Evolutionary conservation across 1,140 invertebrate genomes (phyloP).

Genomic region (Meteorus sp.): DNA sequence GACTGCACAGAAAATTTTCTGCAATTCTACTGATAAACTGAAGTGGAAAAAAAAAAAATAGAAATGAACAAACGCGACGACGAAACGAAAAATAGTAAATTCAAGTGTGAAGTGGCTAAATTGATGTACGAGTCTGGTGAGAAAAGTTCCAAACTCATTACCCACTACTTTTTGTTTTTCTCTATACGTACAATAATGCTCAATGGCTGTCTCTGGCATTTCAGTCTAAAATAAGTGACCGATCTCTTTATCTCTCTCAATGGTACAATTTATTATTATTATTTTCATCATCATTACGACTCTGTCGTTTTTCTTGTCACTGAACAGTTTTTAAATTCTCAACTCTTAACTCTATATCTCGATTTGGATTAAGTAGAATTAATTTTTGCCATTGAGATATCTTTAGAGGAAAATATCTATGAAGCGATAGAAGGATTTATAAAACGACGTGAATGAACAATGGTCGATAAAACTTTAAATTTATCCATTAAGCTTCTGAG

Average conservation of each 20-base stretch:
- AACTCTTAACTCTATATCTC: too few species aligned
- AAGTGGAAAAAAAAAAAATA: background rate
- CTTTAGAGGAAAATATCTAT: too few species aligned
- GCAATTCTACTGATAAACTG: background rate
- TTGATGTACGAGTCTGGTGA: conserved; percentile 1
- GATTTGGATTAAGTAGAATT: too few species aligned
- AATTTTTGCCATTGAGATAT: too few species aligned
- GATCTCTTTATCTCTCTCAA: too few species aligned
- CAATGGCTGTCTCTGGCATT: background rate
- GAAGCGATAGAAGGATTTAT: too few species aligned
- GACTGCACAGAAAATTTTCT: background rate
- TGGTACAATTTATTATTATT: background rate
- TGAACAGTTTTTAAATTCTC: too few species aligned
- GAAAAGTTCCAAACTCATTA: background rate
- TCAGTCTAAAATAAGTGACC: background rate
- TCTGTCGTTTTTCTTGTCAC: background rate
- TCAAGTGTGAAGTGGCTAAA: background rate
- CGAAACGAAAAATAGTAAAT: background rate
- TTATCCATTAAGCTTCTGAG: too few species aligned
- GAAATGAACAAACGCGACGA: too few species aligned
- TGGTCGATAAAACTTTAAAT: too few species aligned
- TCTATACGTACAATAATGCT: background rate
- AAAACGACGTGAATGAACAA: too few species aligned
- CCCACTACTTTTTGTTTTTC: too few species aligned
- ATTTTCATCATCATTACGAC: background rate